These are phyloP conservation scores for Whitmania pigra DNA, from an alignment of 1,140 invertebrate genomes.

Conservation along the genomic window DNA sequence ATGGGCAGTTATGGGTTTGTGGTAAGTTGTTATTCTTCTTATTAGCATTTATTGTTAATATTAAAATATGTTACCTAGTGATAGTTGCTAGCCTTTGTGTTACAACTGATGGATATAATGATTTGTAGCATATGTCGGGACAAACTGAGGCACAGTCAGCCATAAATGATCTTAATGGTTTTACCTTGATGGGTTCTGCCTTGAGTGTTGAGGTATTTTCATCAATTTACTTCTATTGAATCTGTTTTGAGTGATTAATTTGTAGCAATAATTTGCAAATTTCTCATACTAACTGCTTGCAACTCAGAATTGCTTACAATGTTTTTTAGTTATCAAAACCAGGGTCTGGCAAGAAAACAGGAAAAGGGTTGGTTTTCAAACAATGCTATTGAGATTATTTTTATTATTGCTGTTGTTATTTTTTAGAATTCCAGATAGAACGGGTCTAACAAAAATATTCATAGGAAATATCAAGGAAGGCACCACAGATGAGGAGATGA, in stretches of 20 bases:
- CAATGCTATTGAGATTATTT: not conserved
- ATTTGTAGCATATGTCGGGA: not conserved
- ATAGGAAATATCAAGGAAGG: conserved; percentile 20
- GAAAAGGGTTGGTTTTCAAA: not conserved
- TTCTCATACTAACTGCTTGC: not conserved
- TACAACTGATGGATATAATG: not conserved
- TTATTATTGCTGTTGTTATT: not conserved
- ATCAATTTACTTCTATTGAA: not conserved
- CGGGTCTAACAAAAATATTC: conserved; percentile 19
- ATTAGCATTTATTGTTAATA: not conserved
- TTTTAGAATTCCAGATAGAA: conserved; percentile 9
- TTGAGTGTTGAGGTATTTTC: conserved; percentile 3
- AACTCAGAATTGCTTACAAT: not conserved
- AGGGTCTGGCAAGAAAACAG: not conserved
- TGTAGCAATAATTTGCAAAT: too few relatives aligned
- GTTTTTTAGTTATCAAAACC: conserved; percentile 8
- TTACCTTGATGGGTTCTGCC: not conserved
- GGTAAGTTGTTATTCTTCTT: conserved; percentile 1
- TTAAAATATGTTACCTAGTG: too few relatives aligned
- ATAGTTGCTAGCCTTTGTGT: not conserved
- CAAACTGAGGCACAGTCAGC: not conserved
- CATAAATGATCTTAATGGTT: conserved; percentile 9
- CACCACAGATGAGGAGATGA: conserved; percentile 14
- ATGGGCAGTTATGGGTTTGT: conserved; percentile 7
- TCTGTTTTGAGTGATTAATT: not conserved